Percentiles rank a stretch among this genome's conserved stretches.
Conservation (phyloP, 2,888 invertebrate genomes). For the Stegana nigrithorax region DNA sequence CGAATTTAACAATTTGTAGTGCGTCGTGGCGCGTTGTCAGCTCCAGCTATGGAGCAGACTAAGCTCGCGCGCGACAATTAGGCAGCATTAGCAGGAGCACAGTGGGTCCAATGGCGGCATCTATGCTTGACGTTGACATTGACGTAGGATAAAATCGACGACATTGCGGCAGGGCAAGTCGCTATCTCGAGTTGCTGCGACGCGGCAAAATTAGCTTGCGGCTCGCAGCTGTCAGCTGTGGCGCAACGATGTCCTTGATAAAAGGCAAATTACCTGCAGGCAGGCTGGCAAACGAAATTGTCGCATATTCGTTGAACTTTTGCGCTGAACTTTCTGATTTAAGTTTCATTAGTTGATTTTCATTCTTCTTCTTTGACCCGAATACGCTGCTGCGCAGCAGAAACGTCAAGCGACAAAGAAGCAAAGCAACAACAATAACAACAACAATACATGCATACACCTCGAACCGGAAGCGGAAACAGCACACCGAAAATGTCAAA, state of each 20-base stretch:
- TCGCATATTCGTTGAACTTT: constrained; percentile 2
- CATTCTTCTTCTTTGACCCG: constrained; percentile 12
- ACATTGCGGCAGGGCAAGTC: neutral
- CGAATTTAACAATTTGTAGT: too few relatives aligned
- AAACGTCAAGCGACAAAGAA: neutral
- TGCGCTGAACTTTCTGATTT: neutral
- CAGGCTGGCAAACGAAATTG: neutral
- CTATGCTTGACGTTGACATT: constrained; percentile 1
- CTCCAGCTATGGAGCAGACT: neutral
- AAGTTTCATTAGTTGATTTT: too few relatives aligned
- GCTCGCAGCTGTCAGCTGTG: neutral
- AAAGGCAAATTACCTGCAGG: constrained; percentile 8
- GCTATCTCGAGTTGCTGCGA: neutral
- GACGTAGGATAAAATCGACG: neutral
- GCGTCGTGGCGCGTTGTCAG: too few relatives aligned
- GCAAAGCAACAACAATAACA: neutral
- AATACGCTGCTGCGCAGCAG: neutral
- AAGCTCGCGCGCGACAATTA: constrained; percentile 2
- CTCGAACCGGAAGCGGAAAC: constrained; percentile 55
- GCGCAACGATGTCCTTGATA: constrained; percentile 4
- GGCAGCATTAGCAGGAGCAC: constrained; percentile 9
- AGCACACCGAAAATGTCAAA: constrained; percentile 46
- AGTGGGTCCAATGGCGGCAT: neutral
- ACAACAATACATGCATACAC: constrained; percentile 26
- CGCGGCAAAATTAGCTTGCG: constrained; percentile 2